phyloP scores from a whole-genome alignment of 64 coral and sea anemone species.

The Montipora foliosa region DNA sequence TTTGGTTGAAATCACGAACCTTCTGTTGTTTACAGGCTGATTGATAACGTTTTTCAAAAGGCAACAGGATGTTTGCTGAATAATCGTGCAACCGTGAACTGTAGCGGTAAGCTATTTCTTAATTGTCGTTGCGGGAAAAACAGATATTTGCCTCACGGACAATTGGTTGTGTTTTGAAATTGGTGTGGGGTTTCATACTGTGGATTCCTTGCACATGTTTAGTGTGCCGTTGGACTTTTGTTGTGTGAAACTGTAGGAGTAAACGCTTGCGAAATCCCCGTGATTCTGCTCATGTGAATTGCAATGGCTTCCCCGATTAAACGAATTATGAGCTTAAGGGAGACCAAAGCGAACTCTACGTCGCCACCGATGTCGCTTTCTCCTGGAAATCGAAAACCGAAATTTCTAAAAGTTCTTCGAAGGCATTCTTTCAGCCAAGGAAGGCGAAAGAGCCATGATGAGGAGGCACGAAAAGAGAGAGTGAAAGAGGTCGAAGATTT shows the following conservation, averaged over 20 bases:
- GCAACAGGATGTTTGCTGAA: neutral
- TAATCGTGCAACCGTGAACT: neutral
- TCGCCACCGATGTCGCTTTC: neutral
- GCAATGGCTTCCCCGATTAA: constrained; percentile 63
- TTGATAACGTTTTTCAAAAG: neutral
- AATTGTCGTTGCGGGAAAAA: neutral
- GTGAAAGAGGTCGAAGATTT: neutral
- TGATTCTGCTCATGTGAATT: neutral
- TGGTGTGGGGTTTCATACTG: constrained; percentile 39
- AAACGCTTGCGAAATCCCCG: neutral
- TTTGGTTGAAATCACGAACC: constrained; percentile 36
- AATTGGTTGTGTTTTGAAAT: neutral
- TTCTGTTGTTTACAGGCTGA: constrained; percentile 4
- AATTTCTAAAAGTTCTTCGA: constrained; percentile 87
- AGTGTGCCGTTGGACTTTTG: neutral
- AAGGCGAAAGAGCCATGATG: constrained; percentile 38
- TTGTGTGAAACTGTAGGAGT: neutral
- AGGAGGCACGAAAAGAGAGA: neutral
- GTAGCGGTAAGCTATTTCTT: constrained; percentile 23
- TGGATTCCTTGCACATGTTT: constrained; percentile 40
- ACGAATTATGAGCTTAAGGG: constrained; percentile 59
- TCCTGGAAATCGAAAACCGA: constrained; percentile 56
- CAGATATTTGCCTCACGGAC: neutral
- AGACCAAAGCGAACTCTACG: neutral
- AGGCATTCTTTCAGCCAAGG: constrained; percentile 70